phyloP scores from a whole-genome alignment of 1,140 invertebrate genomes.

The Holotrichia oblita region DNA sequence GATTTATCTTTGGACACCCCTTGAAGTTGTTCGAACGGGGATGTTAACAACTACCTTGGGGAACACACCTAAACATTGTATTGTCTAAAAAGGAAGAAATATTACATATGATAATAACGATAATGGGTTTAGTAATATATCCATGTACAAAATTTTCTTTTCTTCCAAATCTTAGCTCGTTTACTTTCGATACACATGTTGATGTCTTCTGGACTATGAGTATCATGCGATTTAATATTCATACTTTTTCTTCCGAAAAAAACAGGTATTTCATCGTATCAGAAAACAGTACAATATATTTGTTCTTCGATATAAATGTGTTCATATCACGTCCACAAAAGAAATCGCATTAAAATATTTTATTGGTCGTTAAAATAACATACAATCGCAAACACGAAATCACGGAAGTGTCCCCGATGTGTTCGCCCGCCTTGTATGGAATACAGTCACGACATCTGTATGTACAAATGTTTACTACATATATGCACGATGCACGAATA shows the following conservation, averaged over 20 bases:
- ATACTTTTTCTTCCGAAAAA: background rate
- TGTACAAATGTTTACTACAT: background rate
- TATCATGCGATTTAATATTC: background rate
- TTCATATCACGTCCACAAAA: background rate
- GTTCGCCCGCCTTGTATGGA: background rate
- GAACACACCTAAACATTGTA: no score
- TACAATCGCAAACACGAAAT: background rate
- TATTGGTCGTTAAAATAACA: constrained; percentile 27
- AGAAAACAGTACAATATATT: background rate
- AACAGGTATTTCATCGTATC: background rate
- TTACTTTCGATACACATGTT: no score
- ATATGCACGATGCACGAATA: background rate
- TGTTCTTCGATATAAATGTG: background rate
- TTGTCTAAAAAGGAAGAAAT: no score
- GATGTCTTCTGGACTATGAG: no score
- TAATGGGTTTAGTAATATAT: no score
- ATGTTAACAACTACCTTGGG: no score
- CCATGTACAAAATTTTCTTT: no score
- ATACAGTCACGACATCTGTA: background rate
- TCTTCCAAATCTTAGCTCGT: no score
- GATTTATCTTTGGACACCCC: no score
- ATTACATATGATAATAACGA: no score
- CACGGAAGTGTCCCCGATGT: constrained; percentile 19
- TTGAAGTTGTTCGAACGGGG: no score
- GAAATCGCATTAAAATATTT: constrained; percentile 23